Evolutionary conservation across 1,140 invertebrate genomes (phyloP).

Genomic region (Neodiprion pinetum): DNA sequence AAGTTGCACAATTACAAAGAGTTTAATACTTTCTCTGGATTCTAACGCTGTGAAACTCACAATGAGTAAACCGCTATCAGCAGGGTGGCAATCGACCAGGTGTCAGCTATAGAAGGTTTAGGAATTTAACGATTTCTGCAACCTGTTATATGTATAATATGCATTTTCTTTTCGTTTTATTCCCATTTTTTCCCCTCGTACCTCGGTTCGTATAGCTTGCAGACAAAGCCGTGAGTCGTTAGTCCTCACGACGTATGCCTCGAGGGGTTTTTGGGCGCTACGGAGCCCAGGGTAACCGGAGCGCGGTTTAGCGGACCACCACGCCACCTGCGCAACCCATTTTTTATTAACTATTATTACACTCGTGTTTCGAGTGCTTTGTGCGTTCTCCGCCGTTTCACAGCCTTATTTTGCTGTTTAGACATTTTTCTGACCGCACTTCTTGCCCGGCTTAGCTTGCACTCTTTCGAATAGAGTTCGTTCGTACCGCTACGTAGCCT

Average conservation of each 20-base stretch:
- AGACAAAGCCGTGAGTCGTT: conserved; percentile 42
- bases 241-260: conserved; percentile 38
- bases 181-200: conserved; percentile 37
- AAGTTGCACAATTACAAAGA: too few species aligned
- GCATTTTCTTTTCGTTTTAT: not conserved
- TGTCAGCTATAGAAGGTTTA: not conserved
- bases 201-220: conserved; percentile 29
- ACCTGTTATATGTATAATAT: not conserved
- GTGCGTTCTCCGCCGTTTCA: conserved; percentile 17
- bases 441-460: conserved; percentile 38
- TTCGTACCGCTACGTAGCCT: conserved; percentile 53
- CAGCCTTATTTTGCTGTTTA: conserved; percentile 41
- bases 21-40: too few species aligned
- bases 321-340: conserved; percentile 49
- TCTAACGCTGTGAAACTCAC: too few species aligned
- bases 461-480: conserved; percentile 43
- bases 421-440: conserved; percentile 54
- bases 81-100: too few species aligned
- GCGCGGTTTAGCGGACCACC: conserved; percentile 32
- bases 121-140: conserved; percentile 5
- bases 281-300: conserved; percentile 37
- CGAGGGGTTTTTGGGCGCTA: conserved; percentile 42
- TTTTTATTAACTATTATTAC: conserved; percentile 62
- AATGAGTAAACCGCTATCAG: too few species aligned
- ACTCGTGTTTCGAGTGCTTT: conserved; percentile 45